These are phyloP conservation scores for Syngnathoides biaculeatus DNA, from an alignment of 2,113 vertebrate species.

Conservation along the genomic window DNA sequence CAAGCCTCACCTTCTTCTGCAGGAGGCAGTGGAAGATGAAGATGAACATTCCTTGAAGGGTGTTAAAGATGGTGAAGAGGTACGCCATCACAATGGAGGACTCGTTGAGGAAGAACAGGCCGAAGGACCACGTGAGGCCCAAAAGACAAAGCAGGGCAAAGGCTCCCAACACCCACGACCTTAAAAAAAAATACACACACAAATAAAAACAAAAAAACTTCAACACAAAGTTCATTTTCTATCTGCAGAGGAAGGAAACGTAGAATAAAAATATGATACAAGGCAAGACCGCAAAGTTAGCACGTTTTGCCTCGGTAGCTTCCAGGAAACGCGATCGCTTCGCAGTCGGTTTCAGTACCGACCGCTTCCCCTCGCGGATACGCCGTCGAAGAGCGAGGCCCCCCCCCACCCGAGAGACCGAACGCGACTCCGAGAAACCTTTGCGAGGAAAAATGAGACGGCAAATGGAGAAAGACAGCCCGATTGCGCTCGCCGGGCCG, in stretches of 20 bases:
- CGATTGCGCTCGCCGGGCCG: slow-evolving; percentile 66
- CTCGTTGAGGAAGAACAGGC: slow-evolving; percentile 91
- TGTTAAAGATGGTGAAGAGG: slow-evolving; percentile 98
- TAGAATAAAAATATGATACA: slow-evolving; percentile 21
- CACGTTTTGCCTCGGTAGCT: slow-evolving; percentile 43
- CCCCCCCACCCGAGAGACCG: slow-evolving; percentile 25
- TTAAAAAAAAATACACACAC: slow-evolving; percentile 58
- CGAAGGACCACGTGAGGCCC: slow-evolving; percentile 94
- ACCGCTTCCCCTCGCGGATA: slow-evolving; percentile 47
- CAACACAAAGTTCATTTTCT: neutral
- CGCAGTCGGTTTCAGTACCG: slow-evolving; percentile 47
- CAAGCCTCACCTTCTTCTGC: slow-evolving; percentile 88
- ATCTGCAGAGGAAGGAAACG: no score
- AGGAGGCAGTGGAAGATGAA: slow-evolving; percentile 98
- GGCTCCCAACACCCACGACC: slow-evolving; percentile 95
- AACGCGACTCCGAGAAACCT: slow-evolving; percentile 16
- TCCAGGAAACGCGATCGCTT: slow-evolving; percentile 68
- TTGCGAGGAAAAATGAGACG: slow-evolving; percentile 42
- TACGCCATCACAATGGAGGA: slow-evolving; percentile 95
- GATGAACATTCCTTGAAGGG: slow-evolving; percentile 98
- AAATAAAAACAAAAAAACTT: no score
- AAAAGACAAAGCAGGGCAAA: slow-evolving; percentile 92
- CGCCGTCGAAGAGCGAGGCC: slow-evolving; percentile 36
- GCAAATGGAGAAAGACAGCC: slow-evolving; percentile 60
- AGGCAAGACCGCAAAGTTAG: slow-evolving; percentile 39